Evolutionary conservation across 2,888 invertebrate species (phyloP).

Genomic region (Endomychus coccineus): DNA sequence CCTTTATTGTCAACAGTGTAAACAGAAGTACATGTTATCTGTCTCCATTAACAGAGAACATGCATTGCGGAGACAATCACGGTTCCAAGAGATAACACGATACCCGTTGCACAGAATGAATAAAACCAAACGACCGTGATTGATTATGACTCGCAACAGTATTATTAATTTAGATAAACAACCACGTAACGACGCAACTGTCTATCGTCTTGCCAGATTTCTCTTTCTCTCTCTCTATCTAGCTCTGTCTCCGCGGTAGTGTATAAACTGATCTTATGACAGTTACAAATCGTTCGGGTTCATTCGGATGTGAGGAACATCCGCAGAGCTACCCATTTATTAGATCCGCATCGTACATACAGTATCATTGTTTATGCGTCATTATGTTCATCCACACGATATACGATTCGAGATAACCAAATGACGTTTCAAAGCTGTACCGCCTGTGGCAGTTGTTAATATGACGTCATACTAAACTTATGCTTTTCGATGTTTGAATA

Average conservation of each 20-base stretch:
- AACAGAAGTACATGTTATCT: no score
- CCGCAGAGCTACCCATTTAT: conserved; percentile 22
- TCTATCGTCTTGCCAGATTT: conserved; percentile 26
- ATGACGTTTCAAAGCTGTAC: conserved; percentile 8
- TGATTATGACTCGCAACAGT: conserved; percentile 30
- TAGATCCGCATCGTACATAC: conserved; percentile 19
- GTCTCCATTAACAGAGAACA: no score
- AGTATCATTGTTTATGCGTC: conserved; percentile 25
- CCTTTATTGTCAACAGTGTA: no score
- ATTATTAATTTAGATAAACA: conserved; percentile 28
- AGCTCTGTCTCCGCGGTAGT: no score
- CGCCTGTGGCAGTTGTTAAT: conserved; percentile 15
- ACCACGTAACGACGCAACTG: conserved; percentile 18
- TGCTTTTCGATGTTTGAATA: conserved; percentile 33
- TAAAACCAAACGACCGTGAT: conserved; percentile 25
- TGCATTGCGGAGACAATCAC: no score
- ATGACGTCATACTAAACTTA: conserved; percentile 24
- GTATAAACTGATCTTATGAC: conserved; percentile 31
- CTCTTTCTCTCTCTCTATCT: no score
- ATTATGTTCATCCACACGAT: conserved; percentile 18
- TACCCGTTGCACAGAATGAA: no score
- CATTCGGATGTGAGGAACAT: conserved; percentile 27
- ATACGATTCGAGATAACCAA: conserved; percentile 5
- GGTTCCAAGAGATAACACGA: no score
- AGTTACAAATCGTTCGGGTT: conserved; percentile 29